Evolutionary conservation across 1,140 invertebrate genomes (phyloP).

Genomic region (Streblospio benedicti): DNA sequence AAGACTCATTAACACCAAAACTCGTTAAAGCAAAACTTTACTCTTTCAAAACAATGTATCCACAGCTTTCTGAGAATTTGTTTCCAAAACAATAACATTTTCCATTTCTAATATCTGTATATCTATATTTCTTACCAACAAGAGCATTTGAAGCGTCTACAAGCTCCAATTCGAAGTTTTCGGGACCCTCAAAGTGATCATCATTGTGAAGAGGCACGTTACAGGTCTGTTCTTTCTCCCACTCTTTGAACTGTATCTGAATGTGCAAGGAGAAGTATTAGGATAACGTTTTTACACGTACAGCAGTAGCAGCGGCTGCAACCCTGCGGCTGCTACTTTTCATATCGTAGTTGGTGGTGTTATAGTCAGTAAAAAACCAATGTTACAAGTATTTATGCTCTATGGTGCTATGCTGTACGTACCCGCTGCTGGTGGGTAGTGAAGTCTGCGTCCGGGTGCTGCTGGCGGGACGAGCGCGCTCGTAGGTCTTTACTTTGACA

Average conservation of each 20-base stretch:
- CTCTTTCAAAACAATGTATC: too few species aligned
- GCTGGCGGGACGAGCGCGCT: too few species aligned
- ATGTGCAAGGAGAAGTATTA: too few species aligned
- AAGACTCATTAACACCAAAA: not conserved
- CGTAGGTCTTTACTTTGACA: too few species aligned
- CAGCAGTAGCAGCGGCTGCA: slow-evolving; percentile 4
- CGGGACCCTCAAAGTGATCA: slow-evolving; percentile 37
- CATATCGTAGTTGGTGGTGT: too few species aligned
- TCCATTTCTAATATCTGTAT: slow-evolving; percentile 34
- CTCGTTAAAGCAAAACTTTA: not conserved
- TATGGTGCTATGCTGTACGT: not conserved
- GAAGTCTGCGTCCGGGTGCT: too few species aligned
- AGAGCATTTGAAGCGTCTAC: slow-evolving; percentile 31
- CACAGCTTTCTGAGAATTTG: not conserved
- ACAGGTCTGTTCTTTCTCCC: slow-evolving; percentile 38
- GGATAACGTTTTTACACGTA: not conserved
- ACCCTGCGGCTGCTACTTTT: not conserved
- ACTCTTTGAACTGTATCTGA: slow-evolving; percentile 45
- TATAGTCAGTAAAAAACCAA: too few species aligned
- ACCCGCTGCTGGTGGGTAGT: not conserved
- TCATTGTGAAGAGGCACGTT: slow-evolving; percentile 44
- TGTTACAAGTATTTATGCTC: not conserved
- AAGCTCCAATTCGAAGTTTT: slow-evolving; percentile 38
- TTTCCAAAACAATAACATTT: slow-evolving; percentile 27
- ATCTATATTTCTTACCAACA: slow-evolving; percentile 25